These are phyloP conservation scores for Vidua macroura DNA, from an alignment of 2,113 vertebrate species.

Conservation along the genomic window DNA sequence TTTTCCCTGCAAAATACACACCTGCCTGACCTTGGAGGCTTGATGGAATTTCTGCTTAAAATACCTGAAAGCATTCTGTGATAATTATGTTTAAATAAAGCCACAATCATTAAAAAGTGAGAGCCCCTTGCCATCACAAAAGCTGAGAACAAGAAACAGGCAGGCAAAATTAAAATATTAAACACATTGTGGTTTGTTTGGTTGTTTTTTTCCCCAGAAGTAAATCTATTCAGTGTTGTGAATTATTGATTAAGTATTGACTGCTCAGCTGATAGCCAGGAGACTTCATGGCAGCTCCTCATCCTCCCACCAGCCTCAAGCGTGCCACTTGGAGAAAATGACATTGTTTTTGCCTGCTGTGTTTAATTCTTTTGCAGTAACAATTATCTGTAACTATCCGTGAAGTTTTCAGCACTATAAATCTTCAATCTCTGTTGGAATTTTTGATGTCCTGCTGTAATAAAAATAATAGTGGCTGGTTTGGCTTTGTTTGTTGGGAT, in stretches of 20 bases:
- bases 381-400: not conserved
- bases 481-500: not conserved
- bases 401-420: not conserved
- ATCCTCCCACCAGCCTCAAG: not conserved
- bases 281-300: not conserved
- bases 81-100: not conserved
- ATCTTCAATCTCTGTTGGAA: not conserved
- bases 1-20: not conserved
- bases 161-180: not conserved
- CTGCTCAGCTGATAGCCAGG: not conserved
- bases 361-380: not conserved
- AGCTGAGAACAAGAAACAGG: not conserved
- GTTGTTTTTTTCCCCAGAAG: not conserved
- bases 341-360: not conserved
- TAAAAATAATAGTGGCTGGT: not conserved
- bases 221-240: not conserved
- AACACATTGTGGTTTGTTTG: rapidly evolving
- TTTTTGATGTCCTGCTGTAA: not conserved
- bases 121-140: not conserved
- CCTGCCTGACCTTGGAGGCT: not conserved
- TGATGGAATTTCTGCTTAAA: not conserved
- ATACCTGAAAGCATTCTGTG: not conserved
- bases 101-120: not conserved
- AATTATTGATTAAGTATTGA: not conserved
- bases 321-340: not conserved